These are phyloP conservation scores for Botia kubotai DNA, from an alignment of 2,797 vertebrate genomes.

Conservation along the genomic window DNA sequence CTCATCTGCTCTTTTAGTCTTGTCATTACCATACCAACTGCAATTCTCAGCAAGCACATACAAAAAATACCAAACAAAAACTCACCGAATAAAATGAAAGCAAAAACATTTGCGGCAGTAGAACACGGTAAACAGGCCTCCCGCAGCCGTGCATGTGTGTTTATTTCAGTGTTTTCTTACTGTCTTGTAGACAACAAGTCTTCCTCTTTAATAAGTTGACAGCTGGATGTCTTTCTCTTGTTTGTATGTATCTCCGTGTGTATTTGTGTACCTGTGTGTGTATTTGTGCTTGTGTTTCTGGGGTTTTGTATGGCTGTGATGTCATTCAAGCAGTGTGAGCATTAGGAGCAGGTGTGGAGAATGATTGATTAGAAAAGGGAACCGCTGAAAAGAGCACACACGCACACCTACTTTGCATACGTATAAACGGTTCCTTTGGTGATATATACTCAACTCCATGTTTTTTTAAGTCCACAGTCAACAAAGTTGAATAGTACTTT, in stretches of 20 bases:
- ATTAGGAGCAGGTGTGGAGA: not conserved
- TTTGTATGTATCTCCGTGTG: not conserved
- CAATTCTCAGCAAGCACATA: too few relatives aligned
- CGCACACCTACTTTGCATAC: slow-evolving; percentile 9
- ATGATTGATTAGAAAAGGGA: slow-evolving; percentile 13
- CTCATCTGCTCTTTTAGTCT: too few relatives aligned
- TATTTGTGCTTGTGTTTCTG: not conserved
- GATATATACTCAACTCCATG: not conserved
- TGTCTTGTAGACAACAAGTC: not conserved
- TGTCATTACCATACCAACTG: too few relatives aligned
- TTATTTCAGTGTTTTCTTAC: not conserved
- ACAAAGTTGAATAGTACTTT: too few relatives aligned
- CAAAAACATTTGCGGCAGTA: not conserved
- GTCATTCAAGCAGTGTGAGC: not conserved
- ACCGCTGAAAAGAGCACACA: not conserved
- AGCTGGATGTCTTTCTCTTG: not conserved
- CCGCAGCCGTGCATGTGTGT: not conserved
- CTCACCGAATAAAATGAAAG: not conserved
- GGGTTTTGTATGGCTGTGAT: slow-evolving; percentile 10
- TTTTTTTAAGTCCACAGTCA: too few relatives aligned
- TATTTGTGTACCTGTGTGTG: too few relatives aligned
- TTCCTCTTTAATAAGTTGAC: slow-evolving; percentile 3
- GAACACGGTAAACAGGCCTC: not conserved
- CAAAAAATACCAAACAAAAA: not conserved
- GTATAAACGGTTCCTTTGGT: not conserved